These are phyloP conservation scores for Phylloscopus trochiloides DNA, from an alignment of 2,113 vertebrate genomes.

Conservation along the genomic window DNA sequence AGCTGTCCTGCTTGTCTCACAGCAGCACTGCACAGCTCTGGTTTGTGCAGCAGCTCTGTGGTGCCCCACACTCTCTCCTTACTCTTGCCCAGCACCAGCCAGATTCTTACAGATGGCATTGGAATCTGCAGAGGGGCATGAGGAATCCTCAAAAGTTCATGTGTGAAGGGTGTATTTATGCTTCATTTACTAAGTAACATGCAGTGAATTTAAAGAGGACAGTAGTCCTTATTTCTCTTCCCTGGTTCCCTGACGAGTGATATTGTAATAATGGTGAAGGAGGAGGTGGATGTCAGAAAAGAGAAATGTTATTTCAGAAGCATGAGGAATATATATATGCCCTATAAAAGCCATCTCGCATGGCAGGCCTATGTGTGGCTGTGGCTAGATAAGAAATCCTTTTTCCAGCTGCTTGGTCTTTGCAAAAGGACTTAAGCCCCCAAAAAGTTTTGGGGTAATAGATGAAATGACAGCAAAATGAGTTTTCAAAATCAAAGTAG, in stretches of 20 bases:
- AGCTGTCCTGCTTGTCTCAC: background rate
- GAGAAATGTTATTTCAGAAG: background rate
- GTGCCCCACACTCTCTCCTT: background rate
- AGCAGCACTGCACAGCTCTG: background rate
- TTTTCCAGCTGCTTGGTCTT: conserved; percentile 19
- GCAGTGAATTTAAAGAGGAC: background rate
- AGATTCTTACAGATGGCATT: background rate
- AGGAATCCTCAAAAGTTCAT: background rate
- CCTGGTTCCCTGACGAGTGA: background rate
- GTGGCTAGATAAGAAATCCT: conserved; percentile 2
- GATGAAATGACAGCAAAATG: conserved; percentile 40
- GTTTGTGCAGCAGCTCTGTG: background rate
- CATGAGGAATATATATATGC: background rate
- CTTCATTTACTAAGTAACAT: background rate
- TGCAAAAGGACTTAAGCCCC: conserved; percentile 10
- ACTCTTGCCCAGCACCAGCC: background rate
- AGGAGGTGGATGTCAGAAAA: background rate
- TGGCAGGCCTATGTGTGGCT: background rate
- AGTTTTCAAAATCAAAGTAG: conserved; percentile 20
- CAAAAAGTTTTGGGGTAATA: conserved; percentile 3
- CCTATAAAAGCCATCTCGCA: background rate
- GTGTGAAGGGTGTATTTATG: background rate
- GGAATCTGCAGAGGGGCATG: background rate
- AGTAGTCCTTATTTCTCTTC: background rate
- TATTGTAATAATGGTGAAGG: background rate